Percentiles rank a stretch among this genome's conserved stretches.
These are phyloP conservation scores for Sylvietta virens DNA, from an alignment of 2,113 vertebrate genomes.

Conservation along the genomic window DNA sequence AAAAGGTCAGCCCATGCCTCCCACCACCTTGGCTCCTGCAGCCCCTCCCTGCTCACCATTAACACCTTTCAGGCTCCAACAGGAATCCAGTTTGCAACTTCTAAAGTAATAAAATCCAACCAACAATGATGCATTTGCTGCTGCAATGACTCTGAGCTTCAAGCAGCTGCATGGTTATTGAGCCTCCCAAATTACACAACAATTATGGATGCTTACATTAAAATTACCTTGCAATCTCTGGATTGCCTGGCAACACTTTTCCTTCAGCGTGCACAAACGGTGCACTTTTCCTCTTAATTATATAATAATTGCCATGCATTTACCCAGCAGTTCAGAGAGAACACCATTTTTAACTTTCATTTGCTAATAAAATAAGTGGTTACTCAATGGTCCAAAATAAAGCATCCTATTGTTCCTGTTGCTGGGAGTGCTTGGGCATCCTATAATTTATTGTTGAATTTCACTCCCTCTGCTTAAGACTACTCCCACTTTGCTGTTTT, in stretches of 20 bases:
- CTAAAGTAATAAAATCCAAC: background rate
- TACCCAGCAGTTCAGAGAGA: constrained; percentile 16
- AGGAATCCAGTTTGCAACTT: background rate
- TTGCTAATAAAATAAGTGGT: constrained; percentile 44
- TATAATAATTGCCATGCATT: constrained; percentile 2
- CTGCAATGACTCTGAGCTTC: background rate
- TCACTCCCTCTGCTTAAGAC: background rate
- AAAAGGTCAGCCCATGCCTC: background rate
- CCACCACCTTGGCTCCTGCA: background rate
- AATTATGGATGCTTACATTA: constrained; percentile 34
- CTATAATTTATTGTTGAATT: background rate
- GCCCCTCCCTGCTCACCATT: background rate
- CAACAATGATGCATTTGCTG: background rate
- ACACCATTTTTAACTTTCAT: constrained; percentile 21
- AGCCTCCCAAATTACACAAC: constrained; percentile 19
- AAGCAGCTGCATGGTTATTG: constrained; percentile 5
- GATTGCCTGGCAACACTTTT: constrained; percentile 56
- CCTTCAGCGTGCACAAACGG: background rate
- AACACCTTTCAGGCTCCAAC: background rate
- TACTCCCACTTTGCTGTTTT: background rate
- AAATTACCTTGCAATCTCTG: constrained; percentile 43
- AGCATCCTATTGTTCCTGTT: constrained; percentile 1
- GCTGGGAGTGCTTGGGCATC: background rate
- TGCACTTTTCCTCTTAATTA: constrained; percentile 34
- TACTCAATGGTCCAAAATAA: constrained; percentile 26